phyloP scores from a whole-genome alignment of 2,113 vertebrate species.

The Epinephelus fuscoguttatus region DNA sequence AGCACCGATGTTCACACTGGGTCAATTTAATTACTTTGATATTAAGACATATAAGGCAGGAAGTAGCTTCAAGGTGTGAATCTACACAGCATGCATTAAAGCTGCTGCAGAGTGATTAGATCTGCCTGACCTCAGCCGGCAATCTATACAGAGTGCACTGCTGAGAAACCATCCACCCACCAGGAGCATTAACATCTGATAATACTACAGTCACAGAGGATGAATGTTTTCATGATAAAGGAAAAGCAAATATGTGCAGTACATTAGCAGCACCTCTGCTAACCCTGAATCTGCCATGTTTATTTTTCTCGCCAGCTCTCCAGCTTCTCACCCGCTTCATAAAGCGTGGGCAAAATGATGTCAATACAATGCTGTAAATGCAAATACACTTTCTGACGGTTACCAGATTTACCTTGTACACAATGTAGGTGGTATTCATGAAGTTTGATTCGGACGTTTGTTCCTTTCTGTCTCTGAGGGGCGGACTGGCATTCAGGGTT shows the following conservation, averaged over 20 bases:
- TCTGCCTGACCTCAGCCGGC: constrained; percentile 1
- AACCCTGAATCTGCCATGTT: background rate
- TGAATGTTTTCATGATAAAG: background rate
- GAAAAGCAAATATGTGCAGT: background rate
- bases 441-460: background rate
- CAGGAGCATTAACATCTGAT: background rate
- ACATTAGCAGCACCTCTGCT: background rate
- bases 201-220: background rate
- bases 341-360: background rate
- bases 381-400: background rate
- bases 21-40: background rate
- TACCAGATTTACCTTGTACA: background rate
- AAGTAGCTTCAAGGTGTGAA: background rate
- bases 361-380: background rate
- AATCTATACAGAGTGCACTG: background rate
- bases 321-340: background rate
- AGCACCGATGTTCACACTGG: background rate
- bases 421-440: background rate
- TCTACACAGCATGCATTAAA: background rate
- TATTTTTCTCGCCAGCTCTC: background rate
- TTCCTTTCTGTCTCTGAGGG: background rate
- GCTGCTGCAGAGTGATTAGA: constrained; percentile 13
- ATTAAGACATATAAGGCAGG: background rate
- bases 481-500: background rate
- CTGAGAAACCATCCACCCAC: constrained; percentile 24